Percentiles rank a stretch among this genome's conserved stretches.
Evolutionary conservation across 2,113 vertebrate species (phyloP).

Genomic region (Gadus chalcogrammus): DNA sequence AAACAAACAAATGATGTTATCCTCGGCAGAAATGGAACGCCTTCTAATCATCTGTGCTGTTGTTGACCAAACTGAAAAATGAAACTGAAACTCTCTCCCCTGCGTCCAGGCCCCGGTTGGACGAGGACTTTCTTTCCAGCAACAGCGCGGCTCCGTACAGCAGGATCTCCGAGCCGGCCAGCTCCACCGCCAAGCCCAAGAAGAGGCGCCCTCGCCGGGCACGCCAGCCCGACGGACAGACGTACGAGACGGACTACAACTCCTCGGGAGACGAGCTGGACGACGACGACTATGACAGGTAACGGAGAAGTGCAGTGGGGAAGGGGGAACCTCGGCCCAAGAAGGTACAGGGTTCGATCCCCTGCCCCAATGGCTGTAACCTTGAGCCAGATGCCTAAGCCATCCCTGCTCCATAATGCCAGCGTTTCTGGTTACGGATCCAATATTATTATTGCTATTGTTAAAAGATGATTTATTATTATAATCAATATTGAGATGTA

Average conservation of each 20-base stretch:
- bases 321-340: too few relatives aligned
- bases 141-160: conserved; percentile 42
- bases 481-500: not conserved
- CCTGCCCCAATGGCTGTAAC: too few relatives aligned
- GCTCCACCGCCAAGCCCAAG: conserved; percentile 53
- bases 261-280: conserved; percentile 88
- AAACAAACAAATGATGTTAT: too few relatives aligned
- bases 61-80: too few relatives aligned
- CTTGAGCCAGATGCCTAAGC: too few relatives aligned
- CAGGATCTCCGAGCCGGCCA: conserved; percentile 63
- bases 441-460: not conserved
- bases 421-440: not conserved
- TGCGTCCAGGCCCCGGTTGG: conserved; percentile 31
- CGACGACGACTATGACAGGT: conserved; percentile 83
- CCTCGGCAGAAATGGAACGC: too few relatives aligned
- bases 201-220: conserved; percentile 63
- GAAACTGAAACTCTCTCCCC: too few relatives aligned
- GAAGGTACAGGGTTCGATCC: not conserved
- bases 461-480: not conserved
- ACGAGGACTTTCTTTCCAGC: conserved; percentile 24
- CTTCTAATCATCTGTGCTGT: too few relatives aligned
- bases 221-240: conserved; percentile 59
- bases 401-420: too few relatives aligned
- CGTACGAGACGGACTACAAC: conserved; percentile 79
- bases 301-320: not conserved